Percentiles rank a stretch among this genome's conserved stretches.
These are phyloP conservation scores for Pheosia tremula DNA, from an alignment of 2,888 invertebrate species.

Conservation along the genomic window DNA sequence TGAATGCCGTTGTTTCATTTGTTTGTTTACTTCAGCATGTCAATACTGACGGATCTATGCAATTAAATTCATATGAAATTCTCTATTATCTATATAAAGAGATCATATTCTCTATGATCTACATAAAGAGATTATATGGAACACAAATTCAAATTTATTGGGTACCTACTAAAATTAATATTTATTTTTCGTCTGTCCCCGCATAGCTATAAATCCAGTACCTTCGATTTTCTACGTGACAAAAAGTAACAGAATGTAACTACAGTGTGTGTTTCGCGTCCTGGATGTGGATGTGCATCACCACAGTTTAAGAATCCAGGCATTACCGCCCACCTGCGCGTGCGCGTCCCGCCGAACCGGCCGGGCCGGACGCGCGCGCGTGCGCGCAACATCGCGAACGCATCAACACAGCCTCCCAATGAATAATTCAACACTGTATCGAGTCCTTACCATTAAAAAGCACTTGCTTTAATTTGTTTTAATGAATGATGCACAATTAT, in stretches of 20 bases:
- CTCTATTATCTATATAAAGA: neutral
- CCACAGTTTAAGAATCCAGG: neutral
- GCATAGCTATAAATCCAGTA: slow-evolving; percentile 35
- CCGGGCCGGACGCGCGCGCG: slow-evolving; percentile 55
- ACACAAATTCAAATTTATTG: too few species aligned
- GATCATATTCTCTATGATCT: neutral
- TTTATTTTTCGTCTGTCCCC: neutral
- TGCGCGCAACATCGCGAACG: slow-evolving; percentile 36
- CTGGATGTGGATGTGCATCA: slow-evolving; percentile 41
- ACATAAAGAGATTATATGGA: neutral
- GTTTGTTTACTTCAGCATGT: neutral
- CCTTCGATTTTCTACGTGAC: slow-evolving; percentile 34
- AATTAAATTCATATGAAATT: too few species aligned
- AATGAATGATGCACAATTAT: neutral
- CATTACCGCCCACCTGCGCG: slow-evolving; percentile 39
- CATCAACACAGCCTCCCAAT: slow-evolving; percentile 38
- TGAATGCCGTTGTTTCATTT: neutral
- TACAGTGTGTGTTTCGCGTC: slow-evolving; percentile 28
- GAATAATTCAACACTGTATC: slow-evolving; percentile 48
- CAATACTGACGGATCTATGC: neutral
- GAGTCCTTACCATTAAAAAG: slow-evolving; percentile 18
- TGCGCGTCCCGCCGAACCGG: slow-evolving; percentile 34
- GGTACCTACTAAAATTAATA: too few species aligned
- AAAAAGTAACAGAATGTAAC: slow-evolving; percentile 45
- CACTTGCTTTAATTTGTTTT: slow-evolving; percentile 1